Conservation (phyloP, 2,797 vertebrate genomes). For the Scleropages formosus region DNA sequence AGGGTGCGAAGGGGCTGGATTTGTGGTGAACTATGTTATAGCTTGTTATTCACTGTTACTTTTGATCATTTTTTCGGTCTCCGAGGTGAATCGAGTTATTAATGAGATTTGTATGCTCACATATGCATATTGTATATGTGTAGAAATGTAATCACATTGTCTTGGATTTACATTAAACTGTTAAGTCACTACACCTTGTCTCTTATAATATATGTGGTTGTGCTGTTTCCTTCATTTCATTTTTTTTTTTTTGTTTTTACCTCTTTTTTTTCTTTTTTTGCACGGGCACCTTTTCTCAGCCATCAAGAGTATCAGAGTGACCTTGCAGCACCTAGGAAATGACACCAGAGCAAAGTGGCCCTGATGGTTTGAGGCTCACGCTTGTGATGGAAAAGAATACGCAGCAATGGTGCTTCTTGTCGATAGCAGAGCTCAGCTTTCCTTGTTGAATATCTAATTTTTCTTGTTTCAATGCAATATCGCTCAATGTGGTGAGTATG, state of each 20-base stretch:
- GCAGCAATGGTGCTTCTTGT: neutral
- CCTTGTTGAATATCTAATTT: no score
- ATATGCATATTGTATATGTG: constrained; percentile 99
- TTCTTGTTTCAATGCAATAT: no score
- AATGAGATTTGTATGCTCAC: constrained; percentile 99
- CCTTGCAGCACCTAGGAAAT: neutral
- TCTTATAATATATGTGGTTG: constrained; percentile 42
- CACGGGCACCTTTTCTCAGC: neutral
- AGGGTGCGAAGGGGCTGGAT: constrained; percentile 92
- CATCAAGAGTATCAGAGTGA: neutral
- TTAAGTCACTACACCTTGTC: constrained; percentile 85
- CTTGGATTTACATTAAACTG: constrained; percentile 99
- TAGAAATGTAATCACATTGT: constrained; percentile 99
- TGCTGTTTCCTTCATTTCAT: constrained; percentile 11
- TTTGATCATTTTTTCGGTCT: constrained; percentile 99
- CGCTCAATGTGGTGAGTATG: no score
- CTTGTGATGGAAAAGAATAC: neutral
- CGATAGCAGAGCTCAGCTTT: no score
- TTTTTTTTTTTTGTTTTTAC: constrained; percentile 10
- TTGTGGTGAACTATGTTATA: constrained; percentile 99
- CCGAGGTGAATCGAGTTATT: constrained; percentile 99
- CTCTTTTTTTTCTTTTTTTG: neutral
- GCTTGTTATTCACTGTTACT: constrained; percentile 99
- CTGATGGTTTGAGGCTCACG: no score
- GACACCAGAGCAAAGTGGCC: neutral